Evolutionary conservation across 2,888 invertebrate genomes (phyloP), one percentile per base, ranked within the genome.

Genomic region (Pomacea canaliculata): DNA sequence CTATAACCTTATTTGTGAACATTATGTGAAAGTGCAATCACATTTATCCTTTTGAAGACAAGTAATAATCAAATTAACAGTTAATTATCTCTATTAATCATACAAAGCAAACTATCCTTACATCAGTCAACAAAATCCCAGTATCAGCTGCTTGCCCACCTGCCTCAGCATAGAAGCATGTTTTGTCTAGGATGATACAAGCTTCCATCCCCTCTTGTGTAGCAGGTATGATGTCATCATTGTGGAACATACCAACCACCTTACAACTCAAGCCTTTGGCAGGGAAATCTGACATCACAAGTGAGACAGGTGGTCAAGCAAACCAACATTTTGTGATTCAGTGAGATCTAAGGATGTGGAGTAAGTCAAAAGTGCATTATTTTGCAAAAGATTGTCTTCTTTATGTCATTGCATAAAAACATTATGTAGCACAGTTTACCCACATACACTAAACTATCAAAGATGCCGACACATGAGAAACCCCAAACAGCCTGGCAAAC

Each of bases 111-210:
- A 7, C 16, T 56, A 56, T 56, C 51, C 51, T 56, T 8, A 56
- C 51, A 1, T 56, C 51, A 56, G 51, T 7, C 51, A 56, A 16
- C 16, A 90, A 80, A 12, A 78, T 46, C 46, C 99, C 99, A 88
- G 95, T 95, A 90, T 99, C 99, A 89, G 94, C 97, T 84, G 96
- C 96, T 92, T 99, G 99, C 19, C 99, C 99, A 80, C 99, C 99
- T 91, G 97, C 96, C 91, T 99, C 99, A 0, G 99, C 97, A 91
- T 99, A 99, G 91, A 99, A 99, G 90, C 93, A 95, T 0, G 99
- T 99, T 85, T 93, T 93, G 89, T 99, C 96, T 78, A 99, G 92
- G 81, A 99, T 92, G 5, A 90, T 62, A 10, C 71, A 70, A 7
- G 66, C 78, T 16, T 49, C n/a, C 2, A 49, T 51, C 1, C 71